Percentiles rank a stretch among this genome's conserved stretches.
These are phyloP conservation scores for Pseudonaja textilis DNA, from an alignment of 2,113 vertebrate species.

Conservation along the genomic window DNA sequence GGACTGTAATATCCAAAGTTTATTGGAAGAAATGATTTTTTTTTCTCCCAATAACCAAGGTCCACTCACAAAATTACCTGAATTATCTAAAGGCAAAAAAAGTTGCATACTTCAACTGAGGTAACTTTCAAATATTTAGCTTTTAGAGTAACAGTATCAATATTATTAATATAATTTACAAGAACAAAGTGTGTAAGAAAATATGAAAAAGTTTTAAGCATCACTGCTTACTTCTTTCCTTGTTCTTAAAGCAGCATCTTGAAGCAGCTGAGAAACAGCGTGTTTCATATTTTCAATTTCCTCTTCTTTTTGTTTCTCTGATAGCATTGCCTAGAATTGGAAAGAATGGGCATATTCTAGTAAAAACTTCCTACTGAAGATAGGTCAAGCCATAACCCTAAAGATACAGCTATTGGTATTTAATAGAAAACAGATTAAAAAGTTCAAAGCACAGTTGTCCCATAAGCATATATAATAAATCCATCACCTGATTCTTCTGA, in stretches of 20 bases:
- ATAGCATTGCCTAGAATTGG: conserved; percentile 78
- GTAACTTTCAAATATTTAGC: background rate
- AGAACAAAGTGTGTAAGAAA: background rate
- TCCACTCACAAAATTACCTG: background rate
- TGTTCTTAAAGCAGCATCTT: conserved; percentile 77
- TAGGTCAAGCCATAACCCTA: background rate
- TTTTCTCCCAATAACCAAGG: background rate
- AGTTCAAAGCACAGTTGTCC: background rate
- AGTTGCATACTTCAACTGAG: background rate
- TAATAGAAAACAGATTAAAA: background rate
- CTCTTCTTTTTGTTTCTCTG: conserved; percentile 85
- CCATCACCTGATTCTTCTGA: conserved; percentile 84
- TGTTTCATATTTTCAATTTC: conserved; percentile 84
- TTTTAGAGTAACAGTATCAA: background rate
- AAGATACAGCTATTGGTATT: background rate
- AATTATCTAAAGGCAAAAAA: background rate
- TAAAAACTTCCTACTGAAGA: background rate
- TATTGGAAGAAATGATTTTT: background rate
- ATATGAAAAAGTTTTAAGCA: rapidly evolving
- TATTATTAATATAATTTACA: background rate
- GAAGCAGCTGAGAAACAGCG: conserved; percentile 77
- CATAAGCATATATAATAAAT: background rate
- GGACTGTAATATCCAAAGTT: background rate
- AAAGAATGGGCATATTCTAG: background rate
- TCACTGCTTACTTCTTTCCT: conserved; percentile 79